Percentiles rank a stretch among this genome's conserved stretches.
These are phyloP conservation scores for Drosophila parthenogenetica DNA, from an alignment of 2,888 invertebrate species.

Conservation along the genomic window DNA sequence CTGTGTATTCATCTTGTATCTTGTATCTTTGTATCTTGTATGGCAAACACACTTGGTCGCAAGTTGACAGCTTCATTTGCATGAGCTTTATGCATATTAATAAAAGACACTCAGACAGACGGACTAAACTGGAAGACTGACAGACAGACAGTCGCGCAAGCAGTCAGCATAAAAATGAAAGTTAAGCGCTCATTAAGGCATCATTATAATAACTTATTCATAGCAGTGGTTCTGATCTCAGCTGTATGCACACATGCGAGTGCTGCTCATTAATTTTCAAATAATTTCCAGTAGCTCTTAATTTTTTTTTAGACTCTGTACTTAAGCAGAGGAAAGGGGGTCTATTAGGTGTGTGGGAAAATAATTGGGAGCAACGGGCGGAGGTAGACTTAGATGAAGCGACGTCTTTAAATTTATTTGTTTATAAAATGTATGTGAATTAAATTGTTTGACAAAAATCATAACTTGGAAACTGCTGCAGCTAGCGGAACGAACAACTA, in stretches of 20 bases:
- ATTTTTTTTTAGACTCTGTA: too few relatives aligned
- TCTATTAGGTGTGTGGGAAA: too few relatives aligned
- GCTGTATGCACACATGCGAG: slow-evolving; percentile 1
- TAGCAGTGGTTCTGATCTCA: slow-evolving; percentile 18
- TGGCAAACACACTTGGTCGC: slow-evolving; percentile 24
- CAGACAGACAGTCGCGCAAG: neutral
- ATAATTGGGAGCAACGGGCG: too few relatives aligned
- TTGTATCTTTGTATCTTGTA: neutral
- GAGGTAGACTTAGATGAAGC: too few relatives aligned
- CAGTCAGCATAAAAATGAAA: slow-evolving; percentile 61
- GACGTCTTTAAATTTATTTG: too few relatives aligned
- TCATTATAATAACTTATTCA: slow-evolving; percentile 71
- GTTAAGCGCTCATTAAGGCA: slow-evolving; percentile 73
- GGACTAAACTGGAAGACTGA: too few relatives aligned
- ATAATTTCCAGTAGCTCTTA: slow-evolving; percentile 29
- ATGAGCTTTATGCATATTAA: slow-evolving; percentile 40
- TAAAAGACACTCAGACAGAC: slow-evolving; percentile 4
- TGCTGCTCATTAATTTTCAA: slow-evolving; percentile 55
- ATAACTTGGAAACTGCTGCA: neutral
- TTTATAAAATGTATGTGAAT: too few relatives aligned
- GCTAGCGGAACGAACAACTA: neutral
- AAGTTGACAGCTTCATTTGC: slow-evolving; percentile 53
- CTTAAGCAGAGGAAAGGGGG: too few relatives aligned
- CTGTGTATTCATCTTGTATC: neutral
- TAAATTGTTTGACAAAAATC: too few relatives aligned